phyloP scores from a whole-genome alignment of 2,888 invertebrate species.

The Chaetogeoica ovagalla region DNA sequence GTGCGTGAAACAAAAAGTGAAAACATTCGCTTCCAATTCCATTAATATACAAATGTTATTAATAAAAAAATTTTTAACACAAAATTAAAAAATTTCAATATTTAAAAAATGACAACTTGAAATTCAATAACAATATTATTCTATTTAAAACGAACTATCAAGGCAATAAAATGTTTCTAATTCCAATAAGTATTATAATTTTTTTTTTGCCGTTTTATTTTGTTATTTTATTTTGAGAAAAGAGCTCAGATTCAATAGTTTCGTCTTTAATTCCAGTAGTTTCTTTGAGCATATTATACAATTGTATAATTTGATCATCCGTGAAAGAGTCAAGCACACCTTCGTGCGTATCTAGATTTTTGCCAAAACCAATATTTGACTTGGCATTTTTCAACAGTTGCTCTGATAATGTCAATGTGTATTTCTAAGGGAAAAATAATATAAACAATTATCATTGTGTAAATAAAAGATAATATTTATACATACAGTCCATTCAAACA shows the following conservation, averaged over 20 bases:
- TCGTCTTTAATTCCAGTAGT: conserved; percentile 59
- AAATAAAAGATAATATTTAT: conserved; percentile 6
- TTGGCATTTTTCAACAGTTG: conserved; percentile 71
- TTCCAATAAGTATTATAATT: not conserved
- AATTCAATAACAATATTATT: not conserved
- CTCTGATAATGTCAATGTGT: conserved; percentile 73
- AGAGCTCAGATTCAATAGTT: conserved; percentile 29
- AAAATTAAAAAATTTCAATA: too few species aligned
- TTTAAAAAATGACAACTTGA: not conserved
- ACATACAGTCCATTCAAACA: conserved; percentile 86
- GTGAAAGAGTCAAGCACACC: conserved; percentile 69
- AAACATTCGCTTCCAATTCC: too few species aligned
- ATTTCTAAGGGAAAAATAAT: conserved; percentile 65
- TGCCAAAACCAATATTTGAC: conserved; percentile 67
- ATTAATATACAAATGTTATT: too few species aligned
- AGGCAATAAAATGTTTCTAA: not conserved
- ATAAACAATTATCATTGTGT: not conserved
- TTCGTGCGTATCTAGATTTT: conserved; percentile 65
- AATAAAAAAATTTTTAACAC: too few species aligned
- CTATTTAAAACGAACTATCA: not conserved
- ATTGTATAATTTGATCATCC: conserved; percentile 81
- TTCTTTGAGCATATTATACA: conserved; percentile 80
- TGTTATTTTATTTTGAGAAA: conserved; percentile 1
- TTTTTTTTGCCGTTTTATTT: not conserved
- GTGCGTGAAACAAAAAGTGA: too few species aligned